Evolutionary conservation across 2,797 vertebrate species (phyloP).

Genomic region (Perodicticus potto): DNA sequence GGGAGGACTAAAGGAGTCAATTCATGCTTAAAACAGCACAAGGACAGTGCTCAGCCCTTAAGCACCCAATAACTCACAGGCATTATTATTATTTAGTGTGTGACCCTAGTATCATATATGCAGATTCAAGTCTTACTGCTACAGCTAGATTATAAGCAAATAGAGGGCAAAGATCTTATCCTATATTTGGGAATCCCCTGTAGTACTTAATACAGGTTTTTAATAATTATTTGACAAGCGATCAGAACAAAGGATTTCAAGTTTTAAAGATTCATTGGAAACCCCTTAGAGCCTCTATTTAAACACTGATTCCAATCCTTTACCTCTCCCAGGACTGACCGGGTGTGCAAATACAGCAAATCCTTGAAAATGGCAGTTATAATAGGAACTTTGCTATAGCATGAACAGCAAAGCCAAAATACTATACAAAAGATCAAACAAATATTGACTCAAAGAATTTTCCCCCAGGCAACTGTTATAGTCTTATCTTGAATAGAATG

Average conservation of each 20-base stretch:
- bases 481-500: constrained; percentile 83
- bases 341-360: constrained; percentile 77
- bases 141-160: constrained; percentile 35
- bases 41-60: not conserved
- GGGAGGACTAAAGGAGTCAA: not conserved
- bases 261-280: constrained; percentile 65
- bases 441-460: constrained; percentile 84
- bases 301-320: constrained; percentile 58
- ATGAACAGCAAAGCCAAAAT: constrained; percentile 74
- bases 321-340: constrained; percentile 67
- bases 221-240: constrained; percentile 45
- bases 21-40: not conserved
- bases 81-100: not conserved
- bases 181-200: not conserved
- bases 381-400: constrained; percentile 65
- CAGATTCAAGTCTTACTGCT: constrained; percentile 1
- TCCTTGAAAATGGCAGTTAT: constrained; percentile 72
- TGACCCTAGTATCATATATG: not conserved
- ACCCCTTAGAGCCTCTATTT: constrained; percentile 59
- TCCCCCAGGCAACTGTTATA: constrained; percentile 81
- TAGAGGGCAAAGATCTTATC: constrained; percentile 34
- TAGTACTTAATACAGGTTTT: constrained; percentile 32
- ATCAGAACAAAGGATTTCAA: constrained; percentile 41
- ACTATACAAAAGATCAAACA: constrained; percentile 80
- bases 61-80: not conserved